Evolutionary conservation across 2,113 vertebrate genomes (phyloP).

Genomic region (Craseonycteris thonglongyai): DNA sequence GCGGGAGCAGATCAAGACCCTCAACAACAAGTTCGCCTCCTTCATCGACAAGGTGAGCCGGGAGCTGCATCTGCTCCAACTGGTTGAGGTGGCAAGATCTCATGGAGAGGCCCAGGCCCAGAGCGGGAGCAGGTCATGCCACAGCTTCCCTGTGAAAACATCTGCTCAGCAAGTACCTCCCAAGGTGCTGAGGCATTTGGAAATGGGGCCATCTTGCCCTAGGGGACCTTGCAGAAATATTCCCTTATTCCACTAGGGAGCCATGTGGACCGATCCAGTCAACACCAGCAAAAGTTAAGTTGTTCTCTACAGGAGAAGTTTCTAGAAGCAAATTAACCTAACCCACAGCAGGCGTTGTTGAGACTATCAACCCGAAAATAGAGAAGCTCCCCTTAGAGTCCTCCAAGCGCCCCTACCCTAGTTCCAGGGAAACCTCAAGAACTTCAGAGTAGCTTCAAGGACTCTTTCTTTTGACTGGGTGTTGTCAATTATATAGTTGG

Average conservation of each 20-base stretch:
- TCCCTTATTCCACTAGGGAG: background rate
- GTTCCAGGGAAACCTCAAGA: background rate
- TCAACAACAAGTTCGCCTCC: slow-evolving; percentile 77
- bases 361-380: background rate
- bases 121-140: background rate
- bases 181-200: background rate
- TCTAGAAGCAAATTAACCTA: background rate
- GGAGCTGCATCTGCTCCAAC: background rate
- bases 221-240: background rate
- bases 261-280: background rate
- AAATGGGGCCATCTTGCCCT: background rate
- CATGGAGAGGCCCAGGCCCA: background rate
- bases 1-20: slow-evolving; percentile 74
- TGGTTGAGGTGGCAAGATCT: background rate
- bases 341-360: background rate
- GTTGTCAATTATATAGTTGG: background rate
- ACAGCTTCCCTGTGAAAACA: too few relatives aligned
- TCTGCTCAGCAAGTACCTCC: background rate
- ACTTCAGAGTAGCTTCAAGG: too few relatives aligned
- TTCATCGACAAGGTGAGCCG: slow-evolving; percentile 76
- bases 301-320: background rate
- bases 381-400: background rate
- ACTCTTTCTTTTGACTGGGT: background rate
- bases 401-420: background rate
- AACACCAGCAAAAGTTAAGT: too few relatives aligned